These are phyloP conservation scores for Coboldia fuscipes DNA, from an alignment of 1,140 invertebrate genomes.

Conservation along the genomic window DNA sequence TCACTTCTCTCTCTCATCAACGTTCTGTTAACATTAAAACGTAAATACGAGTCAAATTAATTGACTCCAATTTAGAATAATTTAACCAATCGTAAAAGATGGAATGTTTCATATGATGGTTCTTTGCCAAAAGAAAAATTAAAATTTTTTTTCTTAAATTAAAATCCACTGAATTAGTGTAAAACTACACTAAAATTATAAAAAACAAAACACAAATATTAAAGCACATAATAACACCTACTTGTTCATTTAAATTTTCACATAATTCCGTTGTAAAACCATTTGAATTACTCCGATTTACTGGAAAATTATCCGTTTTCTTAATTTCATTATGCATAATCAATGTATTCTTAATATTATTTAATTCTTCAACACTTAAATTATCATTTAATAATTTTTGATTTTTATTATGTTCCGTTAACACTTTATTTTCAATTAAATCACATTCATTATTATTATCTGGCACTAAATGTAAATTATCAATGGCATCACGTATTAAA, in stretches of 20 bases:
- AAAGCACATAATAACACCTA: constrained; percentile 10
- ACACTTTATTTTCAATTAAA: neutral
- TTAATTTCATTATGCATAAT: constrained; percentile 11
- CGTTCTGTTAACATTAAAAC: no score
- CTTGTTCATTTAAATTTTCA: constrained; percentile 21
- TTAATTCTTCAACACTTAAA: constrained; percentile 13
- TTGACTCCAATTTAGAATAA: no score
- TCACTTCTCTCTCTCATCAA: no score
- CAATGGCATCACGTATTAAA: constrained; percentile 10
- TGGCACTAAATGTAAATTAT: neutral
- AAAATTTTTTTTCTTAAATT: no score
- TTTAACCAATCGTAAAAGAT: no score
- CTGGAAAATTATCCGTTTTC: neutral
- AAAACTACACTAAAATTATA: no score
- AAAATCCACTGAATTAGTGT: no score
- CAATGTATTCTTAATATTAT: constrained; percentile 21
- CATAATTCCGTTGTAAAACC: constrained; percentile 18
- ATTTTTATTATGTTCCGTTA: neutral
- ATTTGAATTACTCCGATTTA: constrained; percentile 7
- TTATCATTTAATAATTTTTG: neutral
- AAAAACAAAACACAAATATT: no score
- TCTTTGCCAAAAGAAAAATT: no score
- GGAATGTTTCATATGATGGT: no score
- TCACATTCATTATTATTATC: neutral
- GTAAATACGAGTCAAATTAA: no score